Conservation (phyloP, 1,140 invertebrate species). For the Sarcophaga peregrina region DNA sequence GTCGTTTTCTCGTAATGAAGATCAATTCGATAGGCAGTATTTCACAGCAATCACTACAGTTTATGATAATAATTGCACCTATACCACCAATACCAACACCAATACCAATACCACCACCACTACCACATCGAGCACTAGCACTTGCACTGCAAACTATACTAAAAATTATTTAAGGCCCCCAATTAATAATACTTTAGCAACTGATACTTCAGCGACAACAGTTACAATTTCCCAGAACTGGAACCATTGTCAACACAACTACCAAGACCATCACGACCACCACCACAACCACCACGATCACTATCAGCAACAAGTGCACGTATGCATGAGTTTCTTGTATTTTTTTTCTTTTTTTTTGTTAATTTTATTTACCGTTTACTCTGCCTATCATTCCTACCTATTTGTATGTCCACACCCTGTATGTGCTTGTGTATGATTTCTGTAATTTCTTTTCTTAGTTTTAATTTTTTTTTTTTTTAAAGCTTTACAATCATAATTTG, state of each 20-base stretch:
- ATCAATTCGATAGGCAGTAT: neutral
- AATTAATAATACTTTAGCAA: neutral
- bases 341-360: neutral
- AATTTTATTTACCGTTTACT: neutral
- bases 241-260: neutral
- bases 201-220: neutral
- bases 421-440: neutral
- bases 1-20: slow-evolving; percentile 1
- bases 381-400: neutral
- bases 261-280: neutral
- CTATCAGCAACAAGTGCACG: slow-evolving; percentile 62
- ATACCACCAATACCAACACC: neutral
- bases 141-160: neutral
- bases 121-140: neutral
- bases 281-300: slow-evolving; percentile 56
- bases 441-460: too few species aligned
- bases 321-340: slow-evolving; percentile 58
- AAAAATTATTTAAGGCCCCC: neutral
- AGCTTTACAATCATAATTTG: too few species aligned
- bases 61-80: neutral
- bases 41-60: neutral
- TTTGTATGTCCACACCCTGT: neutral
- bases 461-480: too few species aligned
- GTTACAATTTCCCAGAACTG: neutral
- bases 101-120: slow-evolving; percentile 18